These are phyloP conservation scores for Typhlichthys subterraneus DNA, from an alignment of 2,797 vertebrate species.

Conservation along the genomic window DNA sequence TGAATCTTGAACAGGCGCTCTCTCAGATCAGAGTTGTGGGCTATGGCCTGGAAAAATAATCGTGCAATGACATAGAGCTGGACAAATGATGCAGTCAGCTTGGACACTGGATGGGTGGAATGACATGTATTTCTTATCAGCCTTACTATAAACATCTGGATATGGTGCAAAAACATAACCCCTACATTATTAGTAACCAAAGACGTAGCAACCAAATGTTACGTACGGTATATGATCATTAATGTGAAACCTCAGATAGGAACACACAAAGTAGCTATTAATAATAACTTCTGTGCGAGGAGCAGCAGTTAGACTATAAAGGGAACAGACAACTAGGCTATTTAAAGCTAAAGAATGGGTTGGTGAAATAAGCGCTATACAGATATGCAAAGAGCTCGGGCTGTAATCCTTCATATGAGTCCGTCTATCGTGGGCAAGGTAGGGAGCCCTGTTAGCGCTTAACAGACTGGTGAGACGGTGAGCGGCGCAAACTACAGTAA, in stretches of 20 bases:
- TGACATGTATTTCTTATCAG: neutral
- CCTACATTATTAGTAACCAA: too few relatives aligned
- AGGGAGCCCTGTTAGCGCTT: too few relatives aligned
- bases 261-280: slow-evolving; percentile 10
- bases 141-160: neutral
- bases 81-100: slow-evolving; percentile 1
- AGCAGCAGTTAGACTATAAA: slow-evolving; percentile 29
- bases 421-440: too few relatives aligned
- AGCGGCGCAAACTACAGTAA: too few relatives aligned
- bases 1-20: slow-evolving; percentile 96
- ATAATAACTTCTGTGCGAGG: slow-evolving; percentile 10
- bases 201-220: neutral
- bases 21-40: slow-evolving; percentile 94
- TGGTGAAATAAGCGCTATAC: slow-evolving; percentile 6
- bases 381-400: neutral
- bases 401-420: too few relatives aligned
- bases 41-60: slow-evolving; percentile 88
- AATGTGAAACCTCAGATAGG: slow-evolving; percentile 12
- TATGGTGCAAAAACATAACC: too few relatives aligned
- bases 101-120: neutral
- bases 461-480: too few relatives aligned
- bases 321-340: slow-evolving; percentile 13
- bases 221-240: neutral
- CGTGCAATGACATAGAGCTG: slow-evolving; percentile 41
- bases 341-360: slow-evolving; percentile 38